A percentile compares a stretch with the other conserved stretches of the same genome.
Evolutionary conservation across 2,797 vertebrate genomes (phyloP).

Genomic region (Sorex maritimensis): DNA sequence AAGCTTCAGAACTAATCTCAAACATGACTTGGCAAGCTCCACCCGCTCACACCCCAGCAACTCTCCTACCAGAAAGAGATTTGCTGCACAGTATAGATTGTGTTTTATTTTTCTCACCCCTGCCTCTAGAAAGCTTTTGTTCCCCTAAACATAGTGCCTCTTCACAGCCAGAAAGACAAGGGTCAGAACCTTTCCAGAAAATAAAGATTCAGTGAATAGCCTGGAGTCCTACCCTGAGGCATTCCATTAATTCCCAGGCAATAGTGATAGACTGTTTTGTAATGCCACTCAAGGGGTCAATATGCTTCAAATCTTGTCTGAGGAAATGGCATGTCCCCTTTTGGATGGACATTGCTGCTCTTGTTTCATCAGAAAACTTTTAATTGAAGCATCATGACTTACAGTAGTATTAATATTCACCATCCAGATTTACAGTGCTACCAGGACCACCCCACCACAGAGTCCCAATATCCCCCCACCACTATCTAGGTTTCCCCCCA

Average conservation of each 20-base stretch:
- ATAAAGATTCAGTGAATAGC: constrained; percentile 67
- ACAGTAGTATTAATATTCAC: too few relatives aligned
- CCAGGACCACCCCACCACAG: too few relatives aligned
- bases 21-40: background rate
- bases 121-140: constrained; percentile 11
- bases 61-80: background rate
- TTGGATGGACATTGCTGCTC: background rate
- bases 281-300: constrained; percentile 61
- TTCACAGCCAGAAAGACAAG: constrained; percentile 42
- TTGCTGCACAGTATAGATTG: background rate
- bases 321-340: background rate
- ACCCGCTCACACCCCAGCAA: background rate
- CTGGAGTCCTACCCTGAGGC: constrained; percentile 44
- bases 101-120: background rate
- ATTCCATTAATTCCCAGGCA: constrained; percentile 48
- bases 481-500: background rate
- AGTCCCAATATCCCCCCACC: background rate
- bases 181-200: constrained; percentile 55
- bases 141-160: constrained; percentile 3
- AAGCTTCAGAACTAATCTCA: background rate
- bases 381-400: too few relatives aligned
- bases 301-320: background rate
- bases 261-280: background rate
- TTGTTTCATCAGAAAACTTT: too few relatives aligned
- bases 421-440: too few relatives aligned